Evolutionary conservation across 1,140 invertebrate species (phyloP).

Genomic region (Dolichoris vasculosae): DNA sequence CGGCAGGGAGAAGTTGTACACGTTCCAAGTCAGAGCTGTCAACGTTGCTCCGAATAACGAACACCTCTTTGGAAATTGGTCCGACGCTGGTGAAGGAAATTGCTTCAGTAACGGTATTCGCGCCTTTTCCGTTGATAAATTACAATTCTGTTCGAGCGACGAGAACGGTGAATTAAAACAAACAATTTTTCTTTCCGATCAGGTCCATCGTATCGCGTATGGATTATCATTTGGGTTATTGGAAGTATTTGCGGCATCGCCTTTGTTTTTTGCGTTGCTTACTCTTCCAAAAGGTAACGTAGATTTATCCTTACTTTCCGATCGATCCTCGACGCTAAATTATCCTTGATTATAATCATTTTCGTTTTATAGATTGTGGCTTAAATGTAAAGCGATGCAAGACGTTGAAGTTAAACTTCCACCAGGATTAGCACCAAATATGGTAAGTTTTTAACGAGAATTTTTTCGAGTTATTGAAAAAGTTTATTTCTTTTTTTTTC

Average conservation of each 20-base stretch:
- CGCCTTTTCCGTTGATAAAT: not conserved
- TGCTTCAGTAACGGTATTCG: constrained; percentile 68
- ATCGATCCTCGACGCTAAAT: not conserved
- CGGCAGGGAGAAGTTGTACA: constrained; percentile 62
- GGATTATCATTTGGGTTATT: constrained; percentile 68
- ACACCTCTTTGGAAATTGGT: constrained; percentile 72
- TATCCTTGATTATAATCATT: constrained; percentile 10
- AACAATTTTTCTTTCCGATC: constrained; percentile 25
- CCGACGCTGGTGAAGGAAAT: constrained; percentile 67
- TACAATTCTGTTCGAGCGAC: not conserved
- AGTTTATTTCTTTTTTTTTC: not conserved
- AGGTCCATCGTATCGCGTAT: constrained; percentile 62
- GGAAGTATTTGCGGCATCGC: constrained; percentile 59
- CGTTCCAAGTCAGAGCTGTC: constrained; percentile 70
- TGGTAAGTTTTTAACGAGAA: constrained; percentile 55
- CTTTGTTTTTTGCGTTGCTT: constrained; percentile 63
- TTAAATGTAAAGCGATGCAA: constrained; percentile 74
- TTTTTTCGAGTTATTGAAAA: too few relatives aligned
- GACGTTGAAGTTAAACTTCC: constrained; percentile 77
- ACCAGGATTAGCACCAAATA: constrained; percentile 73
- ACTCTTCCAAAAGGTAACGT: constrained; percentile 69
- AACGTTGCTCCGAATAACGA: constrained; percentile 65
- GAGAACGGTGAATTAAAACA: constrained; percentile 20
- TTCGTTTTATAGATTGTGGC: constrained; percentile 71
- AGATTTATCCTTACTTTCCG: not conserved